phyloP scores from a whole-genome alignment of 1,140 invertebrate genomes.

The Musca domestica region DNA sequence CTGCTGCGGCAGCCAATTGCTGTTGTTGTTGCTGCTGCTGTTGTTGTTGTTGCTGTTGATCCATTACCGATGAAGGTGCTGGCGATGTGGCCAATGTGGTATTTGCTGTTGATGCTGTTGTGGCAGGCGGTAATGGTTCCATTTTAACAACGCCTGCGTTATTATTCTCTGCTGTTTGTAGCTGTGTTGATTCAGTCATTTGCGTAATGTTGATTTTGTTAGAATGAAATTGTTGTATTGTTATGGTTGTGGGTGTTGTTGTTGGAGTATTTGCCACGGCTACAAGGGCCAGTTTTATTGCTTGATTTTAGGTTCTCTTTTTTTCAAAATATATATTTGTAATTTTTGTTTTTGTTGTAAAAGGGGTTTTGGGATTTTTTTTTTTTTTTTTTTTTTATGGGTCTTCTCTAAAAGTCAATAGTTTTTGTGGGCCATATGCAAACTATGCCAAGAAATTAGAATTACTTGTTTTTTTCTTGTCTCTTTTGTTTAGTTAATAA shows the following conservation, averaged over 20 bases:
- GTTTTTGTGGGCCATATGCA: too few relatives aligned
- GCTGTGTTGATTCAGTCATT: conserved; percentile 54
- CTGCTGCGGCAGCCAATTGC: conserved; percentile 67
- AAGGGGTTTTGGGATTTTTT: neutral
- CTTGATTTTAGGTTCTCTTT: neutral
- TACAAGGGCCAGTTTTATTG: too few relatives aligned
- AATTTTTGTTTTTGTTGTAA: neutral
- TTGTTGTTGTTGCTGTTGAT: conserved; percentile 23
- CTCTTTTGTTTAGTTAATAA: neutral
- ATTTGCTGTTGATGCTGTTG: conserved; percentile 36
- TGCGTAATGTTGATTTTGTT: conserved; percentile 20
- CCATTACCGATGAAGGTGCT: conserved; percentile 24
- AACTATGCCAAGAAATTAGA: too few relatives aligned
- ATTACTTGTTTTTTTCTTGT: too few relatives aligned
- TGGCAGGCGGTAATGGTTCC: conserved; percentile 49
- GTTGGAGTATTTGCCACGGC: too few relatives aligned
- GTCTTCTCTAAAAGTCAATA: too few relatives aligned
- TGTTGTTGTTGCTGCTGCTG: conserved; percentile 65
- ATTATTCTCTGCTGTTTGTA: conserved; percentile 53
- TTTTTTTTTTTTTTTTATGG: neutral
- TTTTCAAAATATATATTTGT: neutral
- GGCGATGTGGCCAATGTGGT: conserved; percentile 29
- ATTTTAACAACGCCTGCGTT: conserved; percentile 53
- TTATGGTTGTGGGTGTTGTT: too few relatives aligned
- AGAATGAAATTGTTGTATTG: too few relatives aligned